A percentile compares a stretch with the other conserved stretches of the same genome.
Conservation (phyloP, 2,113 vertebrate species). For the Chauna torquata region DNA sequence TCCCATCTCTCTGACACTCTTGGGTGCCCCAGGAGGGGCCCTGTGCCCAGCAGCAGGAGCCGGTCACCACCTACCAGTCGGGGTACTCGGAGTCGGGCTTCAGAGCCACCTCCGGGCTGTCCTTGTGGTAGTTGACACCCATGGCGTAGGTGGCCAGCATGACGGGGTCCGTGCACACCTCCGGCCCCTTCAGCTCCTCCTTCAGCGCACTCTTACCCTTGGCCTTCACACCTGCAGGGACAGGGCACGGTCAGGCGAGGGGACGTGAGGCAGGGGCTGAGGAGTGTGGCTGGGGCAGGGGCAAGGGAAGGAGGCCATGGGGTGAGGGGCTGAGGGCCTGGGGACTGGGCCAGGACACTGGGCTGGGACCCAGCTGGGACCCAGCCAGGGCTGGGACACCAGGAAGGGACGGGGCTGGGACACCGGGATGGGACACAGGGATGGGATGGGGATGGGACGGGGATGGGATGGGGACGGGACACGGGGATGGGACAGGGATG, state of each 20-base stretch:
- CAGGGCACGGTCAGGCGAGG: rapidly evolving
- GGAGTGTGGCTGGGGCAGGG: background rate
- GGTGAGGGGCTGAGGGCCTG: background rate
- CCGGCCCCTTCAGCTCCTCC: constrained; percentile 84
- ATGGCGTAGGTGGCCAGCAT: constrained; percentile 84
- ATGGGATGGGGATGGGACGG: no score
- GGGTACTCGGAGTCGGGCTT: constrained; percentile 85
- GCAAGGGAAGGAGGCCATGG: background rate
- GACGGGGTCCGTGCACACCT: constrained; percentile 87
- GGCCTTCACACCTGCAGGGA: constrained; percentile 75
- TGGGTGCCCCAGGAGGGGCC: background rate
- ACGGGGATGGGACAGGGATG: background rate
- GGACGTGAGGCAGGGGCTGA: rapidly evolving
- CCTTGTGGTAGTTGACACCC: constrained; percentile 88
- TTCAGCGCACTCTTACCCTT: constrained; percentile 79
- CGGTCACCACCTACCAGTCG: constrained; percentile 80
- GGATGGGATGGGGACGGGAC: background rate
- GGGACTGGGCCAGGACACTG: background rate
- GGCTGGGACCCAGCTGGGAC: background rate
- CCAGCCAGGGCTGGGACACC: background rate
- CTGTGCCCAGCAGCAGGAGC: rapidly evolving
- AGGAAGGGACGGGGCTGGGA: background rate
- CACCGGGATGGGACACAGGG: background rate
- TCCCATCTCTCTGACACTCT: rapidly evolving
- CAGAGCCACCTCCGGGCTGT: constrained; percentile 85